Evolutionary conservation across 1,140 invertebrate genomes (phyloP), one percentile per base, ranked within the genome.

Genomic region (Hetaerina americana): DNA sequence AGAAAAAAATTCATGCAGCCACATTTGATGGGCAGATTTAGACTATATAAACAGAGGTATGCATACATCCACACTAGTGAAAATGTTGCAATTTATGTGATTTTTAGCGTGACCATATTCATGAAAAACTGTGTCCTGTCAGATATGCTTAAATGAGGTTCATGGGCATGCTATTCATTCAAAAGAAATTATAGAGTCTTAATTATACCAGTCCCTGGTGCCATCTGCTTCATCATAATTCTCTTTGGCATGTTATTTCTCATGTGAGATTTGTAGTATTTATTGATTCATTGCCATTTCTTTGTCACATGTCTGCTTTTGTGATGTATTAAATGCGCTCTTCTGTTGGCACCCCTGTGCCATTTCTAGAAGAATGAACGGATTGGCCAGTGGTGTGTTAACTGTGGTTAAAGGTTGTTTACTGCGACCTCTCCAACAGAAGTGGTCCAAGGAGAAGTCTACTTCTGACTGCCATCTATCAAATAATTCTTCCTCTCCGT

Each of bases 361-460:
- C 57, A 71, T 66, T 76, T 79, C 66, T 81, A 89, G 88, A 76
- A 85, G 87, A 72, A 79, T 91, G 75, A 89, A 87, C 80, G 89
- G 89, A 76, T 83, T 90, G 74, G 87, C 88, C 66, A 86, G 87
- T 66, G 89, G 89, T 25, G 82, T 91, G 49, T 86, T 88, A 5
- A 86, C 85, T 57, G 82, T 90, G 68, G 84, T 90, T 76, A 86
- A 89, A 78, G 88, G 86, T 79, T 88, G 87, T 79, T 82, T 90
- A 69, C 74, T 80, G 27, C 71, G 71, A 67, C 76, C 77, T 8
- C 57, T 78, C 26, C 74, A 76, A 57, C 73, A 72, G 66, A 70
- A 70, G n/a, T 75, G 85, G 81, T 78, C 80, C 2, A 57, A 57
- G 22, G 40, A 57, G 40, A 57, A 57, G 10, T 57, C 22, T 3